Conservation (phyloP, 2,113 vertebrate genomes). For the Microtus montanus region DNA sequence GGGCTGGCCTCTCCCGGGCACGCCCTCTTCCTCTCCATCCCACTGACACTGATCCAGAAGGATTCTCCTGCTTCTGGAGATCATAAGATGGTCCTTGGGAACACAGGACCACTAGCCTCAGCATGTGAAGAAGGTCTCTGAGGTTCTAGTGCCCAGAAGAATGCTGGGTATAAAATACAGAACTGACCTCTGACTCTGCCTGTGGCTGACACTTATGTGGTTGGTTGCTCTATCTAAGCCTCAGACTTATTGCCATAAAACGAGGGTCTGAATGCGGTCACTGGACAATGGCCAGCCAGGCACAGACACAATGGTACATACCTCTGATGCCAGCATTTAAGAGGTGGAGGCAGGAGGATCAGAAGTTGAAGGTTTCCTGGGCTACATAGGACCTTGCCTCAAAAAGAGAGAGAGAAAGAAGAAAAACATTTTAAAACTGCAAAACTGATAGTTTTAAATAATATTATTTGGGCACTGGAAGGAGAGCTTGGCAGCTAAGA, state of each 20-base stretch:
- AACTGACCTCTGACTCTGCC: neutral
- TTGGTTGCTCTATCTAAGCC: neutral
- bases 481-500: neutral
- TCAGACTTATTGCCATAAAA: slow-evolving; percentile 12
- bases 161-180: rapidly evolving
- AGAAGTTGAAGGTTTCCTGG: neutral
- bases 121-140: neutral
- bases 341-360: neutral
- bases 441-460: neutral
- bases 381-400: neutral
- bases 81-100: neutral
- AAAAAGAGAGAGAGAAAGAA: neutral
- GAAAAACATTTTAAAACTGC: neutral
- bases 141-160: neutral
- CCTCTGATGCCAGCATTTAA: neutral
- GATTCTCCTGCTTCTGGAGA: neutral
- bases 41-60: neutral
- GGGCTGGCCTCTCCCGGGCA: slow-evolving; percentile 39
- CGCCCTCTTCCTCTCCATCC: neutral
- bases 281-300: neutral
- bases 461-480: neutral
- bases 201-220: neutral
- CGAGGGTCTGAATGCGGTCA: neutral
- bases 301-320: neutral
- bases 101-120: neutral